Evolutionary conservation across 2,113 vertebrate genomes (phyloP).

Genomic region (Galeopterus variegatus): DNA sequence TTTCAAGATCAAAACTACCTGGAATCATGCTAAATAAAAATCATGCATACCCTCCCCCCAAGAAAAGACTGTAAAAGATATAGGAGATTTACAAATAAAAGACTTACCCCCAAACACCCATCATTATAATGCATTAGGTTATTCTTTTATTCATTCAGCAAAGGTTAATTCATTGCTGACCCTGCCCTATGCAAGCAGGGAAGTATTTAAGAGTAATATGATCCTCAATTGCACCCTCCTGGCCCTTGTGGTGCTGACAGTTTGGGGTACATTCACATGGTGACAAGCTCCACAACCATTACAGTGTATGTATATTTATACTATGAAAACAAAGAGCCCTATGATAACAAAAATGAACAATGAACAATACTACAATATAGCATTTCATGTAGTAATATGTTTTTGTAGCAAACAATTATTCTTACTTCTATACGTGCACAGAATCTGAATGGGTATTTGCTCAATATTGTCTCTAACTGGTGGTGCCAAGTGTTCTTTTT

Average conservation of each 20-base stretch:
- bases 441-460: background rate
- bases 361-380: background rate
- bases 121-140: background rate
- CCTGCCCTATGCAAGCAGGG: background rate
- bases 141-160: background rate
- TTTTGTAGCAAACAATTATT: background rate
- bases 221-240: background rate
- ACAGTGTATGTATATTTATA: background rate
- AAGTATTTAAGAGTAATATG: background rate
- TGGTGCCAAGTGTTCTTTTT: background rate
- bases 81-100: background rate
- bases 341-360: background rate
- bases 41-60: background rate
- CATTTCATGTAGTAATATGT: background rate
- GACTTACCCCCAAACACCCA: background rate
- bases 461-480: background rate
- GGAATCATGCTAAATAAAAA: background rate
- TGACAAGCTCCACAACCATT: background rate
- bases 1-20: background rate
- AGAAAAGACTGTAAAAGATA: background rate
- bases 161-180: background rate
- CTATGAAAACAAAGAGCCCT: background rate
- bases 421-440: background rate
- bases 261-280: background rate
- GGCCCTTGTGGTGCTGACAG: background rate